A percentile compares a stretch with the other conserved stretches of the same genome.
phyloP scores from a whole-genome alignment of 2,797 vertebrate species.

The Anguilla obscura region DNA sequence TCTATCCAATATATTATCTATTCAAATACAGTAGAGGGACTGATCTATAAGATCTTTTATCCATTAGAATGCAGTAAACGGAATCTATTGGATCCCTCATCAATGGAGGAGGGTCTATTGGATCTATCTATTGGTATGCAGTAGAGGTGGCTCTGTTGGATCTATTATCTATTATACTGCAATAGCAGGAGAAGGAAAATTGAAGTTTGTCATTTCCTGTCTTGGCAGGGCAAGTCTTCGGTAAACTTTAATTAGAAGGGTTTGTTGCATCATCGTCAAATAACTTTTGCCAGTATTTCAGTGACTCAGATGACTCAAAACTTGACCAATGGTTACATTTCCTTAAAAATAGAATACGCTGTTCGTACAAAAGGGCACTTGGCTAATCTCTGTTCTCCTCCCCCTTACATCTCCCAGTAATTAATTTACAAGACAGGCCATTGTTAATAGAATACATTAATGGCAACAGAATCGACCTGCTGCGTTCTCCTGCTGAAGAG shows the following conservation, averaged over 20 bases:
- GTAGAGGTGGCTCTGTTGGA: background rate
- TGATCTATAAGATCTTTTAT: background rate
- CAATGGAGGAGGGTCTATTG: background rate
- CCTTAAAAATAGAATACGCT: background rate
- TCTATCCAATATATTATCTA: background rate
- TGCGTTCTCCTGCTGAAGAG: too few species aligned
- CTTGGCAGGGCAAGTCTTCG: background rate
- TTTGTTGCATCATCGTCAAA: background rate
- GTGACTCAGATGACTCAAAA: background rate
- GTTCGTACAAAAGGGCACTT: background rate
- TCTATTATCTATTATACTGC: background rate
- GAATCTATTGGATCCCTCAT: too few species aligned
- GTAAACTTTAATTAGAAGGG: background rate
- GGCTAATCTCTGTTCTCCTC: background rate
- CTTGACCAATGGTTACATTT: background rate
- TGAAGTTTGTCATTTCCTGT: background rate
- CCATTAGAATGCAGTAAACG: background rate
- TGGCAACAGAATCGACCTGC: too few species aligned
- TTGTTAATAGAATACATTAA: background rate
- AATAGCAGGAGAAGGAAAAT: background rate
- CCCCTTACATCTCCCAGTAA: background rate
- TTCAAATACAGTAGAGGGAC: background rate
- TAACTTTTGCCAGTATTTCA: background rate
- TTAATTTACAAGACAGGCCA: background rate
- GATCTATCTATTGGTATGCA: background rate